Evolutionary conservation across 2,888 invertebrate species (phyloP).

Genomic region (Nebria salina): DNA sequence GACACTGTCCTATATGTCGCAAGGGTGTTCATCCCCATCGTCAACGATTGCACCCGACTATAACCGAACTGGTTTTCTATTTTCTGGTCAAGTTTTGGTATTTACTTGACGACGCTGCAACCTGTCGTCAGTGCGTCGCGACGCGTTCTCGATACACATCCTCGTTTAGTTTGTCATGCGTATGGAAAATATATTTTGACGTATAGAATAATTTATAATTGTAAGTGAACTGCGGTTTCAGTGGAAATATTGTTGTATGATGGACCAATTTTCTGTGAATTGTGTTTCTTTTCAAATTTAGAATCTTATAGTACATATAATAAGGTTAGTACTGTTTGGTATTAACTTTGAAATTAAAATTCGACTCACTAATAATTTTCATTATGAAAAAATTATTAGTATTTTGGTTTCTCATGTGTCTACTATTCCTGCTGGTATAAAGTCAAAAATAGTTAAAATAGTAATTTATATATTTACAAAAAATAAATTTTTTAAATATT

Average conservation of each 20-base stretch:
- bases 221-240: not conserved
- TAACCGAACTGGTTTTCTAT: conserved; percentile 7
- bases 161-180: too few relatives aligned
- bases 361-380: too few relatives aligned
- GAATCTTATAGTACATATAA: not conserved
- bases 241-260: not conserved
- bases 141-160: not conserved
- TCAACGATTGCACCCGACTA: conserved; percentile 20
- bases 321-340: not conserved
- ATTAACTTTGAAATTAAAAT: not conserved
- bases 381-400: too few relatives aligned
- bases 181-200: not conserved
- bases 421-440: too few relatives aligned
- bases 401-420: too few relatives aligned
- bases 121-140: conserved; percentile 33
- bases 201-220: not conserved
- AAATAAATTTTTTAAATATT: too few relatives aligned
- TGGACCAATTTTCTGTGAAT: not conserved
- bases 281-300: not conserved
- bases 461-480: too few relatives aligned
- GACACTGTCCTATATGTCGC: conserved; percentile 35
- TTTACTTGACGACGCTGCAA: conserved; percentile 31
- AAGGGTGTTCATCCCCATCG: conserved; percentile 18
- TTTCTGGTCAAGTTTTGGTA: conserved; percentile 19
- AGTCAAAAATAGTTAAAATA: too few relatives aligned